Base-by-base conservation (phyloP, 2,797 vertebrate species). In the Poliocrania exsul region DNA sequence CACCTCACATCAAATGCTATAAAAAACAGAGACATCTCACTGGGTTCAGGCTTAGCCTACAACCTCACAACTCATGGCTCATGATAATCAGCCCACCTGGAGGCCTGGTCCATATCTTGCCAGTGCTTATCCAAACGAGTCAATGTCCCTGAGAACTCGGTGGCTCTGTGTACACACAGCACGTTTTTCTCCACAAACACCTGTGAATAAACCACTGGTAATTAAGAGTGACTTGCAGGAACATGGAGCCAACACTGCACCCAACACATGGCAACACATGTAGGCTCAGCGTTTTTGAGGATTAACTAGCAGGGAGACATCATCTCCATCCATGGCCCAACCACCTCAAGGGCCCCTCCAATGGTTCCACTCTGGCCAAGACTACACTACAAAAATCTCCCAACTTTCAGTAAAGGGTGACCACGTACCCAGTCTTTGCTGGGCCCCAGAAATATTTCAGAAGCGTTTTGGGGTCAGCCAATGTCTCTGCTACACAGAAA, bases 341-440 rank as follows among this genome's bases (percentile, higher is more conserved):
- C 10, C 13, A 69, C 0, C 2, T 13, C 20, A 19, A 50, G 4
- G 9, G 4, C 9, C 10, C 4, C 9, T 50, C 46, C 35, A 44
- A 1, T 9, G 11, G 16, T 23, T 24, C 16, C 10, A 19, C 12
- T 53, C 31, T 44, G 42, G 9, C 50, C 14, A 13, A 5, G 2
- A 25, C 37, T 13, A 44, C 0, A 0, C 16, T 70, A n/a, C 7
- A 51, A n/a, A 84, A 56, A 35, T 40, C 16, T 62, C 13, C 4
- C 20, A 65, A 19, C 9, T 66, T 66, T 65, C 65, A 35, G 20
- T 65, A 54, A 10, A 29, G 11, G 10, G 2, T 19, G 25, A 51
- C 14, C 13, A 15, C 13, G 21, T 21, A 5, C 13, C 16, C 15
- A 31, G 8, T 11, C 10, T 8, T 57, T 67, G 25, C 17, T 28